Evolutionary conservation across 2,797 vertebrate genomes (phyloP).

Genomic region (Tenualosa ilisha): DNA sequence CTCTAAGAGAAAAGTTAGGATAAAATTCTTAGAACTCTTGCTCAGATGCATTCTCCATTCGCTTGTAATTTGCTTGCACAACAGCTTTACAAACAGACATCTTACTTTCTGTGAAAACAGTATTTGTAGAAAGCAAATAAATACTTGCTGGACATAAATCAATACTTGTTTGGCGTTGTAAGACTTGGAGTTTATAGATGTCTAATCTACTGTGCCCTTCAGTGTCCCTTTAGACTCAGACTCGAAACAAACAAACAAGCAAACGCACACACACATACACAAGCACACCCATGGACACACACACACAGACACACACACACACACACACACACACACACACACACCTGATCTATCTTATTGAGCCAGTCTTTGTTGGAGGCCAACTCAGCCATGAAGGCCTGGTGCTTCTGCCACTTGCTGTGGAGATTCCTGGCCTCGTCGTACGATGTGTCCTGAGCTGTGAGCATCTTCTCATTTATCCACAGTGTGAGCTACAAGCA

Average conservation of each 20-base stretch:
- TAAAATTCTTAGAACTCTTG: neutral
- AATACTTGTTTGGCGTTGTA: neutral
- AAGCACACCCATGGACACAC: neutral
- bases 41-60: neutral
- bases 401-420: constrained; percentile 95
- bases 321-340: neutral
- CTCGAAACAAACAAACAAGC: neutral
- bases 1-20: neutral
- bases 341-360: constrained; percentile 84
- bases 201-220: too few relatives aligned
- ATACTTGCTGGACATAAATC: neutral
- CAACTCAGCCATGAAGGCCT: constrained; percentile 94
- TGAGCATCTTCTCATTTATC: constrained; percentile 99
- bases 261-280: too few relatives aligned
- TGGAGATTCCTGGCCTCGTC: constrained; percentile 89
- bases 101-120: neutral
- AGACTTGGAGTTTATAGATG: neutral
- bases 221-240: too few relatives aligned
- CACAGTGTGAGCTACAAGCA: constrained; percentile 84
- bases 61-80: neutral
- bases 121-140: constrained; percentile 10
- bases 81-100: neutral
- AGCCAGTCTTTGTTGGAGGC: constrained; percentile 89
- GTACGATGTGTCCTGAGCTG: constrained; percentile 88
- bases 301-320: neutral